Percentiles rank a stretch among this genome's conserved stretches.
Evolutionary conservation across 2,888 invertebrate genomes (phyloP).

Genomic region (Lasioglossum calceatum): DNA sequence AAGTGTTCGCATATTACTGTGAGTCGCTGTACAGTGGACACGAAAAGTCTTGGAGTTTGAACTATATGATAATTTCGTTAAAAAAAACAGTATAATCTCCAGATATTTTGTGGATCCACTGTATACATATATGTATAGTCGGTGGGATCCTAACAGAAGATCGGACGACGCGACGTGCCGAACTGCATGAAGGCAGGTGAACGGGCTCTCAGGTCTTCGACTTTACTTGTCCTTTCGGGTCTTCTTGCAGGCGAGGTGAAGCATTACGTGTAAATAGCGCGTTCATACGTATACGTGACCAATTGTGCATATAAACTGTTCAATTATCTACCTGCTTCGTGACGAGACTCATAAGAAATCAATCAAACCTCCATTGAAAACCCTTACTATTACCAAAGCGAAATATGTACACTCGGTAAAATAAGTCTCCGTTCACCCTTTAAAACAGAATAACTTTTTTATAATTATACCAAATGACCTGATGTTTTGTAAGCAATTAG

Average conservation of each 20-base stretch:
- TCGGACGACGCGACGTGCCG: slow-evolving; percentile 42
- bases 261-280: background rate
- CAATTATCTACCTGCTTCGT: background rate
- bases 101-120: background rate
- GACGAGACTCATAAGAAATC: background rate
- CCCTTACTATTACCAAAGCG: no score
- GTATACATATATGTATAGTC: background rate
- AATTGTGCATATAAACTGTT: slow-evolving; percentile 8
- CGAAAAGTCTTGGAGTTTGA: background rate
- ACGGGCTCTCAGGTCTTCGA: slow-evolving; percentile 23
- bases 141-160: background rate
- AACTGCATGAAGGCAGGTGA: slow-evolving; percentile 41
- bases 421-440: no score
- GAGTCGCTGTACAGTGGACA: background rate
- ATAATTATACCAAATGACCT: no score
- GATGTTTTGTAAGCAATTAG: no score
- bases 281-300: slow-evolving; percentile 17
- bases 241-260: background rate
- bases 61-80: background rate
- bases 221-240: background rate
- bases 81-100: no score
- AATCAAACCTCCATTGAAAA: background rate
- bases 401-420: background rate
- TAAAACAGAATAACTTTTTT: no score
- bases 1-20: background rate